These are phyloP conservation scores for Trissolcus japonicus DNA, from an alignment of 2,888 invertebrate species.

Conservation along the genomic window DNA sequence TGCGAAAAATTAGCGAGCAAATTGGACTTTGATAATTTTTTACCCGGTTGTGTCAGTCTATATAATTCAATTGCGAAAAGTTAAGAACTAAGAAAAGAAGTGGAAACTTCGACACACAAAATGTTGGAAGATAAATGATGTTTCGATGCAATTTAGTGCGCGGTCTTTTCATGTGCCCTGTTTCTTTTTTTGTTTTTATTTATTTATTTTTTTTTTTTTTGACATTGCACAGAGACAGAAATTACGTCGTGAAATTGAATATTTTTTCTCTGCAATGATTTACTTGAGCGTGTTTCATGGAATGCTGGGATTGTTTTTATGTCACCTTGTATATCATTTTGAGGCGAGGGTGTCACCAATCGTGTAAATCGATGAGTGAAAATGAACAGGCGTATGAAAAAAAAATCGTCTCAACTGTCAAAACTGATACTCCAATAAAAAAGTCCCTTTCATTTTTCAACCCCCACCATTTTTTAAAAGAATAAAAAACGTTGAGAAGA, in stretches of 20 bases:
- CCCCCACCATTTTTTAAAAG: too few species aligned
- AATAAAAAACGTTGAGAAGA: too few species aligned
- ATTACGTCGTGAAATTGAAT: too few species aligned
- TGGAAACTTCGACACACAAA: conserved; percentile 27
- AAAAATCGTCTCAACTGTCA: too few species aligned
- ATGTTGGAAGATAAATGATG: conserved; percentile 50
- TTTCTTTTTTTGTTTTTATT: too few species aligned
- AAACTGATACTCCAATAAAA: too few species aligned
- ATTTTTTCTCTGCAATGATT: conserved; percentile 9
- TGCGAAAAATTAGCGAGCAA: conserved; percentile 31
- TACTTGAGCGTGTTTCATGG: conserved; percentile 19
- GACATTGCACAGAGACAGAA: conserved; percentile 8
- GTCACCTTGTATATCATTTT: background rate
- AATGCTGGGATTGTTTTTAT: conserved; percentile 33
- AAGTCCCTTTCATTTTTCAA: too few species aligned
- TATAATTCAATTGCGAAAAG: conserved; percentile 43
- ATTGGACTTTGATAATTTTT: conserved; percentile 44
- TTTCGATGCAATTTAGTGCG: conserved; percentile 46
- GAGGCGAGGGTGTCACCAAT: too few species aligned
- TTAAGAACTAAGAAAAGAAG: conserved; percentile 24
- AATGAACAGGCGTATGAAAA: too few species aligned
- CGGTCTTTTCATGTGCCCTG: conserved; percentile 35
- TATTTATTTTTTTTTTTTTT: too few species aligned
- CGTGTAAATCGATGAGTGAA: too few species aligned
- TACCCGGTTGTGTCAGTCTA: conserved; percentile 14